Evolutionary conservation across 2,888 invertebrate genomes (phyloP), one percentile per base, ranked within the genome.

Genomic region (Cantharis flavilabris): DNA sequence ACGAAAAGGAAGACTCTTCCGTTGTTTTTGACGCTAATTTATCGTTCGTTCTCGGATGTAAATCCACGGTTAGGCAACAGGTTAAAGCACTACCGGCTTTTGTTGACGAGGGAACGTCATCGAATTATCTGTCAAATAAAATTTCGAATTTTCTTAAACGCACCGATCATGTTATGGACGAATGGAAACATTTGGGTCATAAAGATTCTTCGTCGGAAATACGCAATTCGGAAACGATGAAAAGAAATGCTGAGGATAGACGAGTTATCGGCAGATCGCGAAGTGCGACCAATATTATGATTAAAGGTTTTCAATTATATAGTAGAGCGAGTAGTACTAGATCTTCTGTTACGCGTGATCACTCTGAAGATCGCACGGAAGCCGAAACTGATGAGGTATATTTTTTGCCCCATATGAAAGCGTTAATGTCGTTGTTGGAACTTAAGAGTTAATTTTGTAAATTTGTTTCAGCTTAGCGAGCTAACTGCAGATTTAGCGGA

Each of bases 401-500:
- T 49, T 9, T 7, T n/a, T 49, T n/a, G 16, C 13, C 23, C 65
- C 18, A 64, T 5, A 9, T 49, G 49, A 49, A 3, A n/a, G 20
- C 20, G 20, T 20, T 20, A 20, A 20, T 3, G 9, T 49, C 7
- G 26, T 26, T 26, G 9, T 7, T 9, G 7, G 26, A n/a, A 7
- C n/a, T 49, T 49, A 3, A 20, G n/a, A 4, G 64, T 13, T 67
- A 23, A 67, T 23, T 64, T 23, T 18, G 7, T 23, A n/a, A 11
- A 1, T 67, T 67, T 76, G 81, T 89, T 88, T 0, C 90, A 98
- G 98, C 90, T 98, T 86, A 96, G 96, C 84, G 98, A 98, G 89
- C 93, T 98, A 89, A 95, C 96, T 76, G 95, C 97, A 26, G 98
- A 98, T 88, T 90, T 97, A 82, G 93, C 96, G 2, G 98, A 98